Base-by-base conservation (phyloP, 2,113 vertebrate species). In the Pardalotus punctatus region DNA sequence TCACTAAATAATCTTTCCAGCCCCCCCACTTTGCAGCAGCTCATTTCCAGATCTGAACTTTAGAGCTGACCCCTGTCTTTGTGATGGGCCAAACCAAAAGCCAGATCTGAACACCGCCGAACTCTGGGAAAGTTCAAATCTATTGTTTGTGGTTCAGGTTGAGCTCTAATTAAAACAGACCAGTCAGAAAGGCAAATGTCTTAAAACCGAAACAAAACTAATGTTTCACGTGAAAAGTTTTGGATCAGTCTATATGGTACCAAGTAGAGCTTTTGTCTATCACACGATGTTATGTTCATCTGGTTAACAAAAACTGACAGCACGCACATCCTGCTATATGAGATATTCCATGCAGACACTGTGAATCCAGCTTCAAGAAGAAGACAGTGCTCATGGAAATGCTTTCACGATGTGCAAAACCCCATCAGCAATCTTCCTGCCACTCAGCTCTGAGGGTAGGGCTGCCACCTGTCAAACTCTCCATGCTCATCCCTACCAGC, bases 131-230 rank as follows among this genome's bases (percentile, higher is more conserved):
- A 96, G 94, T 92, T 97, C 96, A 96, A 92, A 96, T 95, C 93
- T 88, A 94, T 96, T 29, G 64, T 97, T 97, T 96, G 95, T 97
- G 97, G 95, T 96, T 97, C 96, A 97, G 95, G 93, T 96, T 94
- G 82, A 95, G 88, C 92, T 97, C 76, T 96, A 97, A 96, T 96
- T 96, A 96, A 96, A 96, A 93, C 56, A 86, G 90, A 86, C 61
- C 95, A 95, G 85, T 83, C 76, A 76, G 83, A 94, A 92, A 91
- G 83, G 90, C 96, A 76, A 96, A 94, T 54, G 92, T 94, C 94
- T 85, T 79, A 4, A 96, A 96, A 95, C 90, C 96, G 95, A 96
- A 96, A 0, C 90, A 96, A 96, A 96, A 94, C 95, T 95, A 96
- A 88, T 62, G 92, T 70, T 95, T 95, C 96, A 94, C 95, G 96